Base-by-base conservation (phyloP, 2,888 invertebrate species). In the Eretmocerus hayati region DNA sequence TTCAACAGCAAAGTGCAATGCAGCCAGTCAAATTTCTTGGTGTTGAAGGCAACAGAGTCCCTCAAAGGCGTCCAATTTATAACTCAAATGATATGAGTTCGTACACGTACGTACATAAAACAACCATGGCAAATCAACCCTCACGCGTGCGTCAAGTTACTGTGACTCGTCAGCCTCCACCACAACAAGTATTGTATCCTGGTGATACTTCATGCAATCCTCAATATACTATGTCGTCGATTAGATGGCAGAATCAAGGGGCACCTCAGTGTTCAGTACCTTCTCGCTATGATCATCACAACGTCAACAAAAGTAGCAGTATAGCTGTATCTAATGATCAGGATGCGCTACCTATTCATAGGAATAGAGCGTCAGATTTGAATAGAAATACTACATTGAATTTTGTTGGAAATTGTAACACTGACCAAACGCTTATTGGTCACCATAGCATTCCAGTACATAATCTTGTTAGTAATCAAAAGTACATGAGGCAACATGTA, bases 21-120 rank as follows among this genome's bases (percentile, higher is more conserved):
- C 54, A 54, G 40, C 51, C 54, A 26, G 26, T 48, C 2, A 54
- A 54, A 33, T 54, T 41, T 22, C 33, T 51, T 15, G 54, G 50
- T 1, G 21, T 48, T 5, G 54, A 48, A 21, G 46, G 39, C n/a
- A 40, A 46, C 16, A 35, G 38, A 31, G 20, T 40, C 21, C 48
- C 50, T 8, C 45, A 43, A 23, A 53, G 50, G 22, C 44, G 37
- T 9, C 48, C 53, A 11, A 30, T 54, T 46, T 54, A 52, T 18
- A 35, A 36, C 20, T 11, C 26, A 26, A 26, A 26, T 6, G 26
- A 26, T 11, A 26, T 26, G 6, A 26, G 11, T 26, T 11, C 6
- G 6, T 26, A 11, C 11, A 9, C 26, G 11, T 26, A 9, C 26
- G 11, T 11, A 26, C 26, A 26, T 26, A 26, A 11, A 26, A 6